Evolutionary conservation across 2,113 vertebrate genomes (phyloP).

Genomic region (Oreochromis aureus): DNA sequence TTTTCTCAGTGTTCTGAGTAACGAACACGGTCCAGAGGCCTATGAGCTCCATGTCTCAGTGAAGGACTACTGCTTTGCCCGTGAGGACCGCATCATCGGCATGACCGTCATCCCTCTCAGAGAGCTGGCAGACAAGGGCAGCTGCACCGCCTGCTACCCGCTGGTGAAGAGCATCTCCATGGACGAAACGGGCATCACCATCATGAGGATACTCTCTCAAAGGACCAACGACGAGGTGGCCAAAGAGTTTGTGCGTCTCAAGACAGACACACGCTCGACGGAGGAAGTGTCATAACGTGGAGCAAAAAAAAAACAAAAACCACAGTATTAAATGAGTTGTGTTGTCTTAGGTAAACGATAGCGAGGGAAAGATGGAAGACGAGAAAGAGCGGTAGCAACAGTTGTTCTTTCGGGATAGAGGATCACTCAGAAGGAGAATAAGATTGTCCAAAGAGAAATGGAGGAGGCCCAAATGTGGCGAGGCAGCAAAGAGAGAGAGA

Average conservation of each 20-base stretch:
- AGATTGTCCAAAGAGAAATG: constrained; percentile 55
- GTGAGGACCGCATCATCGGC: constrained; percentile 90
- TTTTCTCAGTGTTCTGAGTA: constrained; percentile 79
- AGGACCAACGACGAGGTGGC: constrained; percentile 94
- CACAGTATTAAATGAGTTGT: constrained; percentile 49
- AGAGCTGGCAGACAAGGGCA: constrained; percentile 79
- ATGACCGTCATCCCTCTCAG: constrained; percentile 90
- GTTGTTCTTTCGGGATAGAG: constrained; percentile 3
- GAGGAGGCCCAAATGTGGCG: background rate
- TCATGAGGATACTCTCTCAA: constrained; percentile 95
- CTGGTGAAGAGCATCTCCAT: constrained; percentile 81
- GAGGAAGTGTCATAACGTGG: constrained; percentile 80
- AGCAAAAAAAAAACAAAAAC: background rate
- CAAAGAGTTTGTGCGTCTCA: constrained; percentile 96
- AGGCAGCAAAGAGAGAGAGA: constrained; percentile 21
- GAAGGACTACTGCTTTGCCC: constrained; percentile 98
- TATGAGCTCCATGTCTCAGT: constrained; percentile 94
- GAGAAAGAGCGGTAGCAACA: constrained; percentile 6
- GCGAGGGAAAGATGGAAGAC: background rate
- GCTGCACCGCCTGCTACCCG: constrained; percentile 81
- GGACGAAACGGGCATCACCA: constrained; percentile 94
- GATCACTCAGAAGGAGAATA: constrained; percentile 11
- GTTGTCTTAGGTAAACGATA: constrained; percentile 36
- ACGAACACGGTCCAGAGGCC: constrained; percentile 81
- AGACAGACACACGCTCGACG: constrained; percentile 85